Evolutionary conservation across 1,140 invertebrate genomes (phyloP).

Genomic region (Pseudomyrmex sp.): DNA sequence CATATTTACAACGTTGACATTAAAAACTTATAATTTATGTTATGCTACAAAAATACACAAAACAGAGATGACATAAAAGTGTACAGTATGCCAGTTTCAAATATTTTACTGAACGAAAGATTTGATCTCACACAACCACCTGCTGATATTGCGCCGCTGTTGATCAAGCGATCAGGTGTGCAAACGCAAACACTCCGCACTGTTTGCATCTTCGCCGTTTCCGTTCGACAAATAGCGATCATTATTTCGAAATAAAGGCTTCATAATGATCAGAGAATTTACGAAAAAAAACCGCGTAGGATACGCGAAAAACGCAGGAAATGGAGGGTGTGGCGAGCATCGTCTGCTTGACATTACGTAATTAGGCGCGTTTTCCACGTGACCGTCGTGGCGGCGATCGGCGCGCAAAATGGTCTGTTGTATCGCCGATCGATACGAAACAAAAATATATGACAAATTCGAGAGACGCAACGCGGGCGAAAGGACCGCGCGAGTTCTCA

Average conservation of each 20-base stretch:
- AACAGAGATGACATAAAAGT: not conserved
- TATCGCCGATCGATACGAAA: constrained; percentile 64
- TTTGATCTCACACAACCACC: constrained; percentile 18
- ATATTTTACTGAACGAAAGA: not conserved
- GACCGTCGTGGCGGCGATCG: constrained; percentile 66
- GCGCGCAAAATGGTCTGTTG: constrained; percentile 56
- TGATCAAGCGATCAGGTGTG: not conserved
- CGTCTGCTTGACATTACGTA: constrained; percentile 78
- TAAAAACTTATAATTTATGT: not conserved
- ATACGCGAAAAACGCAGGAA: constrained; percentile 39
- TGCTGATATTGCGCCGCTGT: constrained; percentile 9
- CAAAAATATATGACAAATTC: constrained; percentile 5
- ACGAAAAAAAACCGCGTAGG: not conserved
- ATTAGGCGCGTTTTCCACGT: constrained; percentile 80
- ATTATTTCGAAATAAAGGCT: not conserved
- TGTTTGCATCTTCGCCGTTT: not conserved
- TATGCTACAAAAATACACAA: not conserved
- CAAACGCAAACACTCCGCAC: not conserved
- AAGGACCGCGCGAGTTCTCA: not conserved
- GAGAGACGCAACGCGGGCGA: not conserved
- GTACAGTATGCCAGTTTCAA: not conserved
- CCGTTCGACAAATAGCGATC: not conserved
- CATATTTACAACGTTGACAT: not conserved
- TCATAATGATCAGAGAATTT: constrained; percentile 1
- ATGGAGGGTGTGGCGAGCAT: constrained; percentile 77